phyloP scores from a whole-genome alignment of 2,113 vertebrate species.

The Heliornis fulica region DNA sequence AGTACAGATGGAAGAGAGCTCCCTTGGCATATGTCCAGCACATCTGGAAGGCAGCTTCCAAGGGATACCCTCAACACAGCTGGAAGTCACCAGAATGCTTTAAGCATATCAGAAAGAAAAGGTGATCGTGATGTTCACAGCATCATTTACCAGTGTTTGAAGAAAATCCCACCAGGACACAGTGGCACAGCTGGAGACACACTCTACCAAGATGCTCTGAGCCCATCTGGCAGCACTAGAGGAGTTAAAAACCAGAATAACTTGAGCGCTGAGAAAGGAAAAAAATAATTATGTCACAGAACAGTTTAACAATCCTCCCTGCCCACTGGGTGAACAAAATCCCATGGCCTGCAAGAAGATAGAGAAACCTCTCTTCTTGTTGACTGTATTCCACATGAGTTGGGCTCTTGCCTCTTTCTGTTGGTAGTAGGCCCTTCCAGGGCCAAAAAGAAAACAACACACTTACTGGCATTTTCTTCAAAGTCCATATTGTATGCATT shows the following conservation, averaged over 20 bases:
- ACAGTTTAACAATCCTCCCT: not conserved
- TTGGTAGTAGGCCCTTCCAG: not conserved
- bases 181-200: not conserved
- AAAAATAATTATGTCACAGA: not conserved
- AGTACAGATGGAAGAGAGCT: not conserved
- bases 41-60: not conserved
- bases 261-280: not conserved
- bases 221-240: not conserved
- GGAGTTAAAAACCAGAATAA: not conserved
- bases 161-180: not conserved
- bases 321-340: not conserved
- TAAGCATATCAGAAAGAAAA: not conserved
- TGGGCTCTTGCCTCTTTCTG: not conserved
- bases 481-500: conserved; percentile 28
- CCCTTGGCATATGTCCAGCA: not conserved
- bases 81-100: not conserved
- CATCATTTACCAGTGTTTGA: not conserved
- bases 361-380: not conserved
- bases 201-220: not conserved
- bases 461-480: conserved; percentile 47
- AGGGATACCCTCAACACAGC: not conserved
- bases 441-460: conserved; percentile 16
- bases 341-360: not conserved
- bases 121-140: not conserved
- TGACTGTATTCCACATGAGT: not conserved